Evolutionary conservation across 2,888 invertebrate genomes (phyloP).

Genomic region (Vesta saturnalis): DNA sequence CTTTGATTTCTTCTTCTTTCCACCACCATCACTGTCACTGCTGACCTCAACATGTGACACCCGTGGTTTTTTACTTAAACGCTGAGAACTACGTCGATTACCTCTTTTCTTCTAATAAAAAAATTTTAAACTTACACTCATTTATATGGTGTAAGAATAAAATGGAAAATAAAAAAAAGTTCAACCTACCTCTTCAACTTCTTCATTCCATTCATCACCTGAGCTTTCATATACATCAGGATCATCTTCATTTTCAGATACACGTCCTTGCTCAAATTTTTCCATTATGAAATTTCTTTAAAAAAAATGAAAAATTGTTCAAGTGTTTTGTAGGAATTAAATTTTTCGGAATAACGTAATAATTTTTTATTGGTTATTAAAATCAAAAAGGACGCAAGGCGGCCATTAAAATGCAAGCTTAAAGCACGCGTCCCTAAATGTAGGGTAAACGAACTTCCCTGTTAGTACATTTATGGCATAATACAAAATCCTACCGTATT

Average conservation of each 20-base stretch:
- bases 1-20: constrained; percentile 34
- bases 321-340: background rate
- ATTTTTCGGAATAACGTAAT: background rate
- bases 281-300: constrained; percentile 15
- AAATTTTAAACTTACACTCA: constrained; percentile 3
- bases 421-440: background rate
- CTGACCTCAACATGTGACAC: constrained; percentile 46
- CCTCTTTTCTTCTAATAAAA: constrained; percentile 48
- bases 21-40: constrained; percentile 47
- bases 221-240: constrained; percentile 58
- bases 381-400: background rate
- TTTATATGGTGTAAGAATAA: background rate
- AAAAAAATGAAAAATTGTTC: background rate
- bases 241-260: constrained; percentile 59
- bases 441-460: background rate
- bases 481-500: background rate
- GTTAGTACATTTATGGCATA: background rate
- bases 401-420: background rate
- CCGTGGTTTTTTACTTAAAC: constrained; percentile 54
- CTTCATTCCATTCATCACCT: constrained; percentile 56
- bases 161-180: background rate
- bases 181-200: constrained; percentile 46
- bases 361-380: background rate
- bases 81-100: constrained; percentile 50
- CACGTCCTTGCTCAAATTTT: constrained; percentile 33